Conservation (phyloP, 2,888 invertebrate species). For the Mythimna albipuncta region DNA sequence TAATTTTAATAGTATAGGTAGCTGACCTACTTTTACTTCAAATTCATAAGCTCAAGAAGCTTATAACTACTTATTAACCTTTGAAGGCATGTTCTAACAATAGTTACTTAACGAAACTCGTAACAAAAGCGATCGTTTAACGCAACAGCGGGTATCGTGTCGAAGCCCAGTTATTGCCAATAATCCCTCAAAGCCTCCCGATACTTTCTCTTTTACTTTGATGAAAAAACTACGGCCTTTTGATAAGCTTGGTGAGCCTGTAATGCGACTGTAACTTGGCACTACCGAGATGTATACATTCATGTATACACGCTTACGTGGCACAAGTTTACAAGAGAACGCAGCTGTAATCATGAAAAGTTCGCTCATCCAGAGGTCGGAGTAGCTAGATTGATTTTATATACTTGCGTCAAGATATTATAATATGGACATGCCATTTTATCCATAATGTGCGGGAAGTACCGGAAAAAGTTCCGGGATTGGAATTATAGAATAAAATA, state of each 20-base stretch:
- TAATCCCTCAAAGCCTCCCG: constrained; percentile 9
- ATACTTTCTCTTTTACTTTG: constrained; percentile 42
- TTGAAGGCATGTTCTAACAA: background rate
- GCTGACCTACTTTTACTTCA: background rate
- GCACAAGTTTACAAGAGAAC: constrained; percentile 4
- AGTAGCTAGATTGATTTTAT: too few relatives aligned
- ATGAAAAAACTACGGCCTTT: constrained; percentile 53
- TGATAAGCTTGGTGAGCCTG: constrained; percentile 35
- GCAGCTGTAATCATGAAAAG: constrained; percentile 20
- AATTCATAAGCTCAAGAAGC: background rate
- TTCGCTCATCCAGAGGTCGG: too few relatives aligned
- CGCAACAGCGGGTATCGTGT: too few relatives aligned
- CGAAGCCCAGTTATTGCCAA: background rate
- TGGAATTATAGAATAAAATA: too few relatives aligned
- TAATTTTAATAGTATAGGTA: background rate
- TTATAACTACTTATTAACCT: background rate
- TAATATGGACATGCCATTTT: too few relatives aligned
- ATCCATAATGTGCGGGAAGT: too few relatives aligned
- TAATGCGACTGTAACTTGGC: constrained; percentile 11
- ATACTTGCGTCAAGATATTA: too few relatives aligned
- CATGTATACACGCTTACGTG: background rate
- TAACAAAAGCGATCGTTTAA: constrained; percentile 8
- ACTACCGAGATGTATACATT: constrained; percentile 4
- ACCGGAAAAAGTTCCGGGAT: too few relatives aligned
- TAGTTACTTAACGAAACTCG: background rate